A percentile compares a stretch with the other conserved stretches of the same genome.
These are phyloP conservation scores for Paratrypauchen microcephalus DNA, from an alignment of 2,797 vertebrate genomes.

Conservation along the genomic window DNA sequence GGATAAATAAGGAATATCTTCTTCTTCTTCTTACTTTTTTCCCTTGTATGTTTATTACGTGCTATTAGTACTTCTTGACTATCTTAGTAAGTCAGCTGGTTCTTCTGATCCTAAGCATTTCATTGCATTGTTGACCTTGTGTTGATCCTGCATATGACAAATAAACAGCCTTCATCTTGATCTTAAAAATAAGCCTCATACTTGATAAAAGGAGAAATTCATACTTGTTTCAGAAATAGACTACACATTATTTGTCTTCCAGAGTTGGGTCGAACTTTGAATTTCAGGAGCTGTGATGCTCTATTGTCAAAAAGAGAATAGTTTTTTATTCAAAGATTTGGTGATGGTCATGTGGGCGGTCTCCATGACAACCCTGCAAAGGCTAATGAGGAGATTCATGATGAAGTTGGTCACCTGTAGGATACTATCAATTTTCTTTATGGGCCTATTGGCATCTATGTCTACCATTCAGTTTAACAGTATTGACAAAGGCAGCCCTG, in stretches of 20 bases:
- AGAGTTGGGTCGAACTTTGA: not conserved
- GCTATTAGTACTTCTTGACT: too few relatives aligned
- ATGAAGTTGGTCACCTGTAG: constrained; percentile 1
- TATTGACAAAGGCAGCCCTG: not conserved
- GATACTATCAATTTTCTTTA: not conserved
- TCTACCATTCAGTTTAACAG: not conserved
- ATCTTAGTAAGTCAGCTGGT: too few relatives aligned
- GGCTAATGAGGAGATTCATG: not conserved
- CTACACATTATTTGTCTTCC: not conserved
- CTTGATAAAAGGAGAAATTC: too few relatives aligned
- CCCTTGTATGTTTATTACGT: too few relatives aligned
- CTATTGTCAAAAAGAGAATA: constrained; percentile 13
- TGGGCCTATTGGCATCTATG: not conserved
- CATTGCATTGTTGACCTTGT: too few relatives aligned
- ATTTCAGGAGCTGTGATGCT: not conserved
- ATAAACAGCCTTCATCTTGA: too few relatives aligned
- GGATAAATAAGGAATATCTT: too few relatives aligned
- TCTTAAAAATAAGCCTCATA: not conserved
- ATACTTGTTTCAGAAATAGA: not conserved
- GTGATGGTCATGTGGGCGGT: not conserved
- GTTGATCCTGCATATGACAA: too few relatives aligned
- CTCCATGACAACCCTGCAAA: not conserved
- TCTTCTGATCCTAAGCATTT: too few relatives aligned
- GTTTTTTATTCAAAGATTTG: not conserved
- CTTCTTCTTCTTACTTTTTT: too few relatives aligned